These are phyloP conservation scores for Microcebus murinus DNA, from an alignment of 2,113 vertebrate genomes.

Conservation along the genomic window DNA sequence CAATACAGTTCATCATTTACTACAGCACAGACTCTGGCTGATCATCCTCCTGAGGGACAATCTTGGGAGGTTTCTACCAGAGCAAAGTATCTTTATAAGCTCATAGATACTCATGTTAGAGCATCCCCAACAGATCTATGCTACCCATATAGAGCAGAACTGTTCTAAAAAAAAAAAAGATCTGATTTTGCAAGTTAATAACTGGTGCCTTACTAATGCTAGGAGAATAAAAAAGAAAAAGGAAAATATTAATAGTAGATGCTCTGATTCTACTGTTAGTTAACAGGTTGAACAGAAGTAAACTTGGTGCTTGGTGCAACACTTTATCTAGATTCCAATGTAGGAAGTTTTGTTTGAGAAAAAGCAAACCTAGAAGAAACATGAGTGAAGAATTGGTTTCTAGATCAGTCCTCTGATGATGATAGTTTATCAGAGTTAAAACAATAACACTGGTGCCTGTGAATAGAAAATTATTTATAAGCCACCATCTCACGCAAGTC, in stretches of 20 bases:
- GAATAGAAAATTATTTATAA: slow-evolving; percentile 7
- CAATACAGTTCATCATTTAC: neutral
- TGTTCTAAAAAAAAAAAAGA: neutral
- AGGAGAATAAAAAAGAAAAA: neutral
- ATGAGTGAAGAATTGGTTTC: slow-evolving; percentile 44
- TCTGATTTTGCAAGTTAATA: neutral
- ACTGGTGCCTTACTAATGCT: neutral
- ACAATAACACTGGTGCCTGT: neutral
- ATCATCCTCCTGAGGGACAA: neutral
- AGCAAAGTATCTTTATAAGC: neutral
- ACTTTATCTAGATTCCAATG: slow-evolving; percentile 53
- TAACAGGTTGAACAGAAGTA: slow-evolving; percentile 53
- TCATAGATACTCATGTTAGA: neutral
- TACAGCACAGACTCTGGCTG: neutral
- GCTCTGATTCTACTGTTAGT: slow-evolving; percentile 54
- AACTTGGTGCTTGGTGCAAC: slow-evolving; percentile 54
- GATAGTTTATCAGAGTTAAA: slow-evolving; percentile 63
- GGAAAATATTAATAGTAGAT: slow-evolving; percentile 3
- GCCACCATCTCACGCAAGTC: neutral
- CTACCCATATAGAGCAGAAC: neutral
- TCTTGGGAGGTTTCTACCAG: neutral
- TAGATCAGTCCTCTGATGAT: slow-evolving; percentile 42
- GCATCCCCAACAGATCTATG: neutral
- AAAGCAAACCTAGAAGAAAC: slow-evolving; percentile 18
- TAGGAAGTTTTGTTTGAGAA: slow-evolving; percentile 69